Conservation (phyloP, 35 echinoderm and acorn worm genomes). For the Lytechinus variegatus region DNA sequence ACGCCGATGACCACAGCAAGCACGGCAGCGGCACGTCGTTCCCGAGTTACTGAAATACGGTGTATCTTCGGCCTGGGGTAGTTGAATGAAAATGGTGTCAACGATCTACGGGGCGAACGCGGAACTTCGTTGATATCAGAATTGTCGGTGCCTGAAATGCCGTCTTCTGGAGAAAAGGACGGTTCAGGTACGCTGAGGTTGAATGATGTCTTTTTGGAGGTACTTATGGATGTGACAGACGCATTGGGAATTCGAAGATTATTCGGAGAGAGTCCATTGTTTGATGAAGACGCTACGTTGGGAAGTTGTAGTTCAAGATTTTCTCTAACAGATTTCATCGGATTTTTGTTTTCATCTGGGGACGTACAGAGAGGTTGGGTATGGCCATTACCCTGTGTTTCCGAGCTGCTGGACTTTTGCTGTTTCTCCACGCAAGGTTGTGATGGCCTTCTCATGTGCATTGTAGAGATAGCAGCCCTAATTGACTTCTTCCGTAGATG, state of each 20-base stretch:
- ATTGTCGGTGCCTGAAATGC: not conserved
- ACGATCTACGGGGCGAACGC: not conserved
- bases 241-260: not conserved
- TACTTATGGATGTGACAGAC: not conserved
- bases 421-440: not conserved
- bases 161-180: not conserved
- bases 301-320: not conserved
- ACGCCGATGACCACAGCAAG: constrained; percentile 47
- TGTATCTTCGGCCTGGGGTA: not conserved
- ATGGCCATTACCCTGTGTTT: not conserved
- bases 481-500: constrained; percentile 57
- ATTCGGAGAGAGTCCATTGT: not conserved
- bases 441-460: not conserved
- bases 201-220: not conserved
- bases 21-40: constrained; percentile 34
- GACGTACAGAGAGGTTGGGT: not conserved
- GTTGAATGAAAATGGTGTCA: not conserved
- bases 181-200: not conserved
- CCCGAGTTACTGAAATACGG: constrained; percentile 37
- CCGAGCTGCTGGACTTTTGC: not conserved
- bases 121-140: not conserved
- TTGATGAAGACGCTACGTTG: not conserved
- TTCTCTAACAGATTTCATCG: not conserved
- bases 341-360: not conserved
- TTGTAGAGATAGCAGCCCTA: not conserved